These are phyloP conservation scores for Anoncus sp. DNA, from an alignment of 2,888 invertebrate species.

Conservation along the genomic window DNA sequence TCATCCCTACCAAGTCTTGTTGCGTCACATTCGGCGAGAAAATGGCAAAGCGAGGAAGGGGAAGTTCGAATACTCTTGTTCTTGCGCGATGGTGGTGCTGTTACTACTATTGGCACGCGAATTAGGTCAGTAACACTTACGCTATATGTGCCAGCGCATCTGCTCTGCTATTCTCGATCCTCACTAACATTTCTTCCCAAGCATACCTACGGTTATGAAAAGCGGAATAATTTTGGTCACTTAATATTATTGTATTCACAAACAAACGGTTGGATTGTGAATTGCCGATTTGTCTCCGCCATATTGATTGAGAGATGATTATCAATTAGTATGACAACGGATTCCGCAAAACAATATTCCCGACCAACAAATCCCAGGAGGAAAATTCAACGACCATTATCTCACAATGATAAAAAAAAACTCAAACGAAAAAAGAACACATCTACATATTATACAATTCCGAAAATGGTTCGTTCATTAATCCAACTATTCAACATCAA, in stretches of 20 bases:
- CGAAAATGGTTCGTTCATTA: not conserved
- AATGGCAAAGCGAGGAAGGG: slow-evolving; percentile 55
- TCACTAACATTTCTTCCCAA: slow-evolving; percentile 20
- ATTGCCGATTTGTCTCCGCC: slow-evolving; percentile 16
- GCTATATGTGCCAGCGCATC: slow-evolving; percentile 57
- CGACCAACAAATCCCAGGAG: too few species aligned
- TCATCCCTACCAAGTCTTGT: slow-evolving; percentile 41
- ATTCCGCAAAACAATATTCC: too few species aligned
- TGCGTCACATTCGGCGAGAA: slow-evolving; percentile 29
- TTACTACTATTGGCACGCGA: slow-evolving; percentile 64
- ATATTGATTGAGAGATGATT: not conserved
- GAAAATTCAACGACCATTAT: too few species aligned
- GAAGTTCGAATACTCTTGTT: slow-evolving; percentile 67
- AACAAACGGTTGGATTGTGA: not conserved
- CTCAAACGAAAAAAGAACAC: not conserved
- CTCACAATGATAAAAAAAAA: not conserved
- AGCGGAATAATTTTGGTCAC: not conserved
- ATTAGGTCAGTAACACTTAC: slow-evolving; percentile 75
- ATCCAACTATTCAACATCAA: not conserved
- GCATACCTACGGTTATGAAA: not conserved
- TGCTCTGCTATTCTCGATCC: slow-evolving; percentile 44
- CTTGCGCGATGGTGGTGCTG: slow-evolving; percentile 39
- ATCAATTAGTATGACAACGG: slow-evolving; percentile 7
- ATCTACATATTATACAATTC: not conserved
- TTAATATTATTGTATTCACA: not conserved